Percentiles rank a stretch among this genome's conserved stretches.
phyloP scores from a whole-genome alignment of 2,797 vertebrate genomes.

The Bradypodion pumilum region DNA sequence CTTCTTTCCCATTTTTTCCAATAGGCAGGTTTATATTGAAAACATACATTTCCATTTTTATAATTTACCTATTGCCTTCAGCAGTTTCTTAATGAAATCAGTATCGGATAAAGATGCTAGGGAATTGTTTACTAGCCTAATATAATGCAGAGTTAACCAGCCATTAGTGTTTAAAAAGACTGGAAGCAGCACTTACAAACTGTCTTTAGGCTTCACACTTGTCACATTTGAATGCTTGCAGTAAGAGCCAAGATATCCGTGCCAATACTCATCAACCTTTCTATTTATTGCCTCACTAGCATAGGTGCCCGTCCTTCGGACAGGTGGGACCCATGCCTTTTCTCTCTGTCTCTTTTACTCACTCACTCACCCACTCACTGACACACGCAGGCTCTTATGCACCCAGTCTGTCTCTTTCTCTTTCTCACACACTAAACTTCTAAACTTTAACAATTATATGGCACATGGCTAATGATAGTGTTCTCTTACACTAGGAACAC shows the following conservation, averaged over 20 bases:
- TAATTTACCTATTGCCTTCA: slow-evolving; percentile 20
- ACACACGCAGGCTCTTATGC: no score
- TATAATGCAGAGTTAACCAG: background rate
- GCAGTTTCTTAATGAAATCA: slow-evolving; percentile 1
- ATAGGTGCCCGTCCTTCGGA: no score
- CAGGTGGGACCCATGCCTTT: no score
- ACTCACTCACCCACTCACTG: no score
- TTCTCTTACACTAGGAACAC: no score
- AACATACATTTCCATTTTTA: slow-evolving; percentile 6
- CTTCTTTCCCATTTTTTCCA: background rate
- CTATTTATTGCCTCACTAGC: slow-evolving; percentile 22
- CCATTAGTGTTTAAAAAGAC: slow-evolving; percentile 11
- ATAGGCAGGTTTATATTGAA: background rate
- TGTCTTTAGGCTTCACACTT: background rate
- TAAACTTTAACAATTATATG: no score
- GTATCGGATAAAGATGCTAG: background rate
- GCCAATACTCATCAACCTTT: background rate
- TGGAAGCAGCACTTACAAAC: background rate
- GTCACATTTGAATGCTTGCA: background rate
- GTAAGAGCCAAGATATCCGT: background rate
- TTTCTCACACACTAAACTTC: no score
- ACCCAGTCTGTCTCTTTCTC: no score
- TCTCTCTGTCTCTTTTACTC: no score
- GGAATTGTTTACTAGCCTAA: slow-evolving; percentile 3
- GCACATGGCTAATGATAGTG: no score